Base-by-base conservation (phyloP, 2,113 vertebrate genomes). In the Forbesichthys agassizii region DNA sequence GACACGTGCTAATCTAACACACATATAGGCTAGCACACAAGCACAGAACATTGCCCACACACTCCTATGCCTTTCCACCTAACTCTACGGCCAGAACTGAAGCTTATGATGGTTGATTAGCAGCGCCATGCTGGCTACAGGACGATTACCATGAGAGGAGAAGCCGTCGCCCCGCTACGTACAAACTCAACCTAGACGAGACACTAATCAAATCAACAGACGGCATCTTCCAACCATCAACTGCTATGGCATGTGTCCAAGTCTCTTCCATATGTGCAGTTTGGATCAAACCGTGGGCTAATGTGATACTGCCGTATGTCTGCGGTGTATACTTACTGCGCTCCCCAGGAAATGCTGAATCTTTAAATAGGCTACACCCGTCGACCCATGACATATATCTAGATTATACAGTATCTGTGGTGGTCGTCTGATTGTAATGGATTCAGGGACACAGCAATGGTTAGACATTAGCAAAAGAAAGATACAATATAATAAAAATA, bases 91-190 rank as follows among this genome's bases (percentile, higher is more conserved):
- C 75, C 66, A 14, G 78, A 79, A 80, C 84, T 78, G 78, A 84
- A 81, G 82, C 71, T 86, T 77, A 90, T 92, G 92, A 92, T 90
- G 90, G 90, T 91, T 92, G 91, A 92, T 92, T 93, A 92, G 89
- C 79, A 89, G 85, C 87, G 86, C 84, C 87, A 81, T 89, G 81
- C 85, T 79, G 86, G 83, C 90, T 88, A 81, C 65, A 83, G 84
- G 89, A 90, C 81, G 80, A 86, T 87, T 85, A 80, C 74, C 61
- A 33, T 1, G 66, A 72, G 74, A 63, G n/a, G 71, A 74, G 74
- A 65, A 54, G 75, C 67, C 52, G 63, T 64, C 56, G 53, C 64
- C 78, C 79, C 69, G 71, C 69, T 54, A 63, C 10, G 16, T 9
- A 68, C 57, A 51, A 75, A 68, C 48, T 5, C 75, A 74, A 85